A percentile compares a stretch with the other conserved stretches of the same genome.
Conservation (phyloP, 2,113 vertebrate species). For the Oncorhynchus kisutch region DNA sequence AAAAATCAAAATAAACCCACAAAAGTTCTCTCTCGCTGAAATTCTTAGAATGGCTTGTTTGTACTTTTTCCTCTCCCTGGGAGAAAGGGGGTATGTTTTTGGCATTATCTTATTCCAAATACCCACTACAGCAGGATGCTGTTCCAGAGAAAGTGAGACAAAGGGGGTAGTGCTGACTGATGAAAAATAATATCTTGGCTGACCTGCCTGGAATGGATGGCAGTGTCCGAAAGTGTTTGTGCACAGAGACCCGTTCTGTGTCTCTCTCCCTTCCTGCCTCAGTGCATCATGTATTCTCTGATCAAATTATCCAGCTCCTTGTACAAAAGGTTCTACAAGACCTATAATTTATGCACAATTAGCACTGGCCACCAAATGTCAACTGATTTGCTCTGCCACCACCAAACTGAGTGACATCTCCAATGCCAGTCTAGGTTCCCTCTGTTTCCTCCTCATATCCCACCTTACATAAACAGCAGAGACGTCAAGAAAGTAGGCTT, state of each 20-base stretch:
- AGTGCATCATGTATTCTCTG: slow-evolving; percentile 51
- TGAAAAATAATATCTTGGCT: background rate
- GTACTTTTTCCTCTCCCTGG: slow-evolving; percentile 40
- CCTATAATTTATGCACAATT: slow-evolving; percentile 62
- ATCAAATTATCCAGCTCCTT: slow-evolving; percentile 60
- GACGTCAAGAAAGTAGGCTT: no score
- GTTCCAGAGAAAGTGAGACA: slow-evolving; percentile 14
- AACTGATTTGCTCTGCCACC: slow-evolving; percentile 61
- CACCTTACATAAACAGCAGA: background rate
- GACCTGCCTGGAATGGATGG: background rate
- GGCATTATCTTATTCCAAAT: slow-evolving; percentile 8
- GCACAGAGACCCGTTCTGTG: background rate
- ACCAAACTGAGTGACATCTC: slow-evolving; percentile 55
- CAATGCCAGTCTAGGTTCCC: slow-evolving; percentile 7
- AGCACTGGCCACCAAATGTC: slow-evolving; percentile 50
- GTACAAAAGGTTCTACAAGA: slow-evolving; percentile 59
- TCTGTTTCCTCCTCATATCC: slow-evolving; percentile 4
- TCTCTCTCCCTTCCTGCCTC: slow-evolving; percentile 25
- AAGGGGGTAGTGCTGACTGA: slow-evolving; percentile 15
- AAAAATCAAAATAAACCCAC: no score
- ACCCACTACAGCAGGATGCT: slow-evolving; percentile 18
- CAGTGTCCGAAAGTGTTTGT: no score
- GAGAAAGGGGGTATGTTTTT: slow-evolving; percentile 5
- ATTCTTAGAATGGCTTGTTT: slow-evolving; percentile 54
- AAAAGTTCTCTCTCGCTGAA: background rate